Conservation (phyloP, 2,888 invertebrate species). For the Apamea sordens region DNA sequence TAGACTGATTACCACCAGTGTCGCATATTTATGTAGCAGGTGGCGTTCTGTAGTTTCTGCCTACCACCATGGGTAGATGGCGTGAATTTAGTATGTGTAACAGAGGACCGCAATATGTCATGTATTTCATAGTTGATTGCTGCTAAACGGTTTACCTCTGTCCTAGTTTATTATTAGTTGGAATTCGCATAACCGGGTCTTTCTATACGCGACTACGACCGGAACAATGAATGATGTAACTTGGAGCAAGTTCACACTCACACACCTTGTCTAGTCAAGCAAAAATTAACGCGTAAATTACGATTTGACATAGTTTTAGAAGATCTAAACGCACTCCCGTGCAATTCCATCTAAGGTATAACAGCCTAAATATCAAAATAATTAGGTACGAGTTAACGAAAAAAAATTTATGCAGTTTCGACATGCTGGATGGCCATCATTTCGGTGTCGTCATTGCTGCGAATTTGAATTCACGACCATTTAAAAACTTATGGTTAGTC, state of each 20-base stretch:
- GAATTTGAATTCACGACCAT: neutral
- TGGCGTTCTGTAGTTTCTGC: neutral
- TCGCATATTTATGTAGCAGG: constrained; percentile 9
- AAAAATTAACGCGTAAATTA: neutral
- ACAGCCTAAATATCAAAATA: neutral
- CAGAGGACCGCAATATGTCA: neutral
- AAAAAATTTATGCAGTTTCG: neutral
- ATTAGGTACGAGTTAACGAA: neutral
- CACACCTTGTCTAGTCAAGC: constrained; percentile 13
- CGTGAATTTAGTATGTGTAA: neutral
- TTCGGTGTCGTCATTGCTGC: neutral
- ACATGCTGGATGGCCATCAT: neutral
- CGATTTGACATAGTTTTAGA: neutral
- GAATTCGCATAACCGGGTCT: constrained; percentile 30
- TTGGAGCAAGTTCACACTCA: constrained; percentile 40
- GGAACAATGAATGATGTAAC: constrained; percentile 36
- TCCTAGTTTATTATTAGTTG: constrained; percentile 40
- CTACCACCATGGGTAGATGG: neutral
- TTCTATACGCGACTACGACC: constrained; percentile 12
- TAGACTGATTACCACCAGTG: constrained; percentile 28
- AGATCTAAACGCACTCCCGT: neutral
- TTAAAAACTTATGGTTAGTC: neutral
- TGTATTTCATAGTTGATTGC: neutral
- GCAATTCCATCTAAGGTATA: neutral
- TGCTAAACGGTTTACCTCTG: constrained; percentile 19